Evolutionary conservation across 1,140 invertebrate species (phyloP), one percentile per base, ranked within the genome.

Genomic region (Vanessa atalanta): DNA sequence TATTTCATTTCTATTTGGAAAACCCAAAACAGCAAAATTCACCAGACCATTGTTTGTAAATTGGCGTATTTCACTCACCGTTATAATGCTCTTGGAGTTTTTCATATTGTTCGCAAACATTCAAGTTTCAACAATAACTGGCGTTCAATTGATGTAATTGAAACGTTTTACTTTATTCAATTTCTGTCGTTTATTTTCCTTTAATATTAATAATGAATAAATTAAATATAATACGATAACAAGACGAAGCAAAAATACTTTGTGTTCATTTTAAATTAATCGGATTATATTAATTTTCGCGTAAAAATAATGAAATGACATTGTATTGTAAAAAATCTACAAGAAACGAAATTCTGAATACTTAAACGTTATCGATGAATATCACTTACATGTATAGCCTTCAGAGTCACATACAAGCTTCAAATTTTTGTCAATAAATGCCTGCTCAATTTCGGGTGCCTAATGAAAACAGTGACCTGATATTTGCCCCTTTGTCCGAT

Each of bases 401-500:
- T 43, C 9, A 55, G 9, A 55, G n/a, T 8, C n/a, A 11, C 20
- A 57, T 23, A 57, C 53, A 8, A 23, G 16, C 20, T 57, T 13
- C 13, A 23, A 15, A 16, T 23, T 57, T 23, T 11, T 57, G 20
- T 57, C 9, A 23, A 3, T 11, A 57, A 50, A 51, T 37, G 31
- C 7, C 15, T 37, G 31, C 68, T 70, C 57, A 61, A 53, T 63
- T 75, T 75, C 63, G 47, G 51, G n/a, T 65, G 50, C 50, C 61
- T 75, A 75, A 75, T 75, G 63, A 60, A 75, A 70, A 70, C 72
- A 64, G 67, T 70, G 73, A 75, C 73, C 68, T 66, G 63, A 75
- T 70, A 75, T 75, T 75, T 55, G 13, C 31, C 51, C 63, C 67
- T 75, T 70, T 75, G 73, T 70, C 68, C 73, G 63, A 43, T 70